Base-by-base conservation (phyloP, 2,797 vertebrate genomes). In the Delichon dasypus region DNA sequence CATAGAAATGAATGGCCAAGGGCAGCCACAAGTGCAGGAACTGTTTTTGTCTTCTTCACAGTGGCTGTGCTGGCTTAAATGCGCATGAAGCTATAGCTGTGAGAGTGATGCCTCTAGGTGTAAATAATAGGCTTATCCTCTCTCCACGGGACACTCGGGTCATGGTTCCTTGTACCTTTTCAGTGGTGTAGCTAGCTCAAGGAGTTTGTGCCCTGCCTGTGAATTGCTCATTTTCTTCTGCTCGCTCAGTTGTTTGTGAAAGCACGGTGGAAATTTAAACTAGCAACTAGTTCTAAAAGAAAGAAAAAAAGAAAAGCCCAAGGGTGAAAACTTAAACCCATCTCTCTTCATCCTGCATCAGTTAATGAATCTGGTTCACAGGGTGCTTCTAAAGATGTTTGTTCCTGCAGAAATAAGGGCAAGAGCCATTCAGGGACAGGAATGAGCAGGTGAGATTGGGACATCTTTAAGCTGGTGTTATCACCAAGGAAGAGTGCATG, bases 51-150 rank as follows among this genome's bases (percentile, higher is more conserved):
- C 44, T 57, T 62, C 13, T 86, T 54, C 48, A 16, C 40, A 55
- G n/a, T 57, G 45, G 25, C 42, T 48, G 20, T 87, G 36, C n/a
- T 87, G 67, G 57, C 40, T 87, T 90, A 93, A 90, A 64, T 53
- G 57, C 42, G 44, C 12, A 42, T 76, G 44, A 48, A 55, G 27
- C 58, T 87, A 2, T 34, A 73, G 67, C n/a, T 0, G 8, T 89
- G 66, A 61, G 66, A 50, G 38, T 26, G 42, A 47, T 89, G 61
- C 72, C 79, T 80, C 68, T 47, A 77, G 89, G 72, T 95, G 65
- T 94, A 91, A 92, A 68, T 95, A 91, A 92, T 32, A 91, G 96
- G 93, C 82, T 94, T 96, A 92, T 61, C 42, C n/a, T 83, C 50
- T 83, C 91, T 93, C 82, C 13, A 0, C 88, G 85, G 91, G 75